Evolutionary conservation across 1,140 invertebrate genomes (phyloP), one percentile per base, ranked within the genome.

Genomic region (Mamestra configurata): DNA sequence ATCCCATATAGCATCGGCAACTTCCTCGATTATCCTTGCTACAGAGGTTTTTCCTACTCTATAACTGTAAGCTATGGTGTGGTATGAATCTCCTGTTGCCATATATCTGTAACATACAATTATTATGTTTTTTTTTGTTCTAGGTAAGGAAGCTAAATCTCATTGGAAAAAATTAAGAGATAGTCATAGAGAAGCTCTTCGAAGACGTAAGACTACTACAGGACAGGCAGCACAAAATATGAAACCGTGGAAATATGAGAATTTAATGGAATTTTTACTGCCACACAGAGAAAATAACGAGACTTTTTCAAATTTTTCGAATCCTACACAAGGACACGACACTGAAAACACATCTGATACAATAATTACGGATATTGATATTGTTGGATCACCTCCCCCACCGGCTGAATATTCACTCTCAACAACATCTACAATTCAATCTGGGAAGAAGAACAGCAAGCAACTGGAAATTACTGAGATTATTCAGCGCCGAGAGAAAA

Each of bases 141-240:
- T 27, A 83, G 79, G 75, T 77, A 79, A 76, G 64, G 83, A 87
- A 79, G 83, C 81, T 0, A 86, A 86, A 85, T 61, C 55, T 68
- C 79, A 81, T 64, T 87, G 83, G 85, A 87, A 87, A 55, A 83
- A 81, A 49, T 81, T 87, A 73, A 37, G 85, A 61, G 84, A 87
- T 66, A 82, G 83, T 55, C 84, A 87, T 76, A 79, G 83, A 70
- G 79, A 87, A 83, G 85, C 83, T 57, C 53, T 84, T 46, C 72
- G 81, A 57, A 59, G 82, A 66, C 53, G 84, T 46, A 86, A 86
- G 46, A 79, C 80, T 43, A n/a, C 61, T 8, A 71, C 76, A 40
- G 79, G 61, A 18, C 59, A 51, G 24, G 43, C 80, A 68, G 57
- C 79, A 22, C 79, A 79, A 75, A 79, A 66, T 24, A 27, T 80